These are phyloP conservation scores for Aurelia sp. DNA, from an alignment of 30 jellyfish, hydroid and myxozoan species.

Conservation along the genomic window DNA sequence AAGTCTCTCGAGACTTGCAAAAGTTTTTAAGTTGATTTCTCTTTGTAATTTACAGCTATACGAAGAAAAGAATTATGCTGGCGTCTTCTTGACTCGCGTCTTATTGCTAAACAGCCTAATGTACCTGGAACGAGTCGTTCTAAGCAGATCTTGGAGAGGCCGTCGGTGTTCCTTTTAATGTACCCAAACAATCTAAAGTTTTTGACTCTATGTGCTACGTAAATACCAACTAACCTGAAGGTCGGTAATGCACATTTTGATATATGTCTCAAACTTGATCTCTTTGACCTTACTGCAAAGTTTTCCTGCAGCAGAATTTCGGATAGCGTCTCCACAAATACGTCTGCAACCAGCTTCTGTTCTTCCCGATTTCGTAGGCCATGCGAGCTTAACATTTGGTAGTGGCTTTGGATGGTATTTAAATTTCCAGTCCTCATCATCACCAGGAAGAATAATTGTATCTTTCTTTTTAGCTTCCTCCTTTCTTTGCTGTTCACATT, in stretches of 20 bases:
- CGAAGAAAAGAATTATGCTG: no score
- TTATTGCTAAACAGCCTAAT: no score
- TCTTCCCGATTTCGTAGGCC: conserved; percentile 84
- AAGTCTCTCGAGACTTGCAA: no score
- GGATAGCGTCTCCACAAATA: conserved; percentile 36
- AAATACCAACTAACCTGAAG: conserved; percentile 37
- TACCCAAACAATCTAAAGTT: no score
- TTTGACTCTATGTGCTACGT: no score
- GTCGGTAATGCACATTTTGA: conserved; percentile 77
- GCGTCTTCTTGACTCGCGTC: no score
- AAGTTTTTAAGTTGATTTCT: no score
- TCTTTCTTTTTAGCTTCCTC: conserved; percentile 18
- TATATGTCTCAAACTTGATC: conserved; percentile 20
- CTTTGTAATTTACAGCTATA: no score
- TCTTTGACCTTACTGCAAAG: conserved; percentile 40
- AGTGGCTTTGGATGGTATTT: conserved; percentile 52
- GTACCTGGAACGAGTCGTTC: no score
- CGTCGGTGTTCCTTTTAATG: no score
- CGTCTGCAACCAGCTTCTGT: conserved; percentile 25
- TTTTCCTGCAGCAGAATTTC: conserved; percentile 58
- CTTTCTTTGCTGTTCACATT: conserved; percentile 78
- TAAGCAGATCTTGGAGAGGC: no score
- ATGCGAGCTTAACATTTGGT: conserved; percentile 20
- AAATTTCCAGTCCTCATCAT: conserved; percentile 38
- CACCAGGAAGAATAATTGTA: conserved; percentile 75